Base-by-base conservation (phyloP, 92 coral and sea anemone genomes). In the Anthopleura xanthogrammica region DNA sequence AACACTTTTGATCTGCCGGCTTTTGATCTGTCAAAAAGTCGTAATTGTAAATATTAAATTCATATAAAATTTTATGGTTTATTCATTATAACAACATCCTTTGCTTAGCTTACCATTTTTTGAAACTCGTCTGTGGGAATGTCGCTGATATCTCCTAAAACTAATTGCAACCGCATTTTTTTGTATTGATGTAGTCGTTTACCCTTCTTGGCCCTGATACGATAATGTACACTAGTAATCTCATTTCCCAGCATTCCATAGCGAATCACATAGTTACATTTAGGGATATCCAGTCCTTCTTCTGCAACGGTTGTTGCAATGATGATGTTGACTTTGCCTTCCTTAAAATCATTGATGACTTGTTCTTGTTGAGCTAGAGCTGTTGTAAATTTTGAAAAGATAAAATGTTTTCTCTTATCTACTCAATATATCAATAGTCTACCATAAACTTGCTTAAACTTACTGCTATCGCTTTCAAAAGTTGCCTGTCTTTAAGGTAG, bases 221-320 rank as follows among this genome's bases (percentile, higher is more conserved):
- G 19, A 90, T 90, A 77, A 77, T 90, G 90, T 68, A 85, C 79
- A 14, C 52, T 36, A 16, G 90, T 78, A 58, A 90, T 90, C 79
- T 90, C 93, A 72, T 87, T 90, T 29, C 87, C 89, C 24, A 90
- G 91, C 93, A 94, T 91, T 83, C 90, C 95, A 76, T 94, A 95
- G 60, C 95, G 92, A 83, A 94, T 88, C 82, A 88, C 98, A 83
- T 85, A 95, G 52, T 89, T 92, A 64, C 98, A 94, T 58, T 92
- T 91, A n/a, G 79, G 78, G 41, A 95, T 95, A 85, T 95, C 98
- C 78, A 95, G 72, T 16, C 98, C 98, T 87, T 95, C 98, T 71
- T 94, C 94, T 3, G 97, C 96, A 20, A 90, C 96, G 6, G 95
- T 88, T 17, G 98, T 95, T 56, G 98, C 98, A 42, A 95, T 84